Percentiles rank a stretch among this genome's conserved stretches.
These are phyloP conservation scores for Channa maculata DNA, from an alignment of 2,113 vertebrate species.

Conservation along the genomic window DNA sequence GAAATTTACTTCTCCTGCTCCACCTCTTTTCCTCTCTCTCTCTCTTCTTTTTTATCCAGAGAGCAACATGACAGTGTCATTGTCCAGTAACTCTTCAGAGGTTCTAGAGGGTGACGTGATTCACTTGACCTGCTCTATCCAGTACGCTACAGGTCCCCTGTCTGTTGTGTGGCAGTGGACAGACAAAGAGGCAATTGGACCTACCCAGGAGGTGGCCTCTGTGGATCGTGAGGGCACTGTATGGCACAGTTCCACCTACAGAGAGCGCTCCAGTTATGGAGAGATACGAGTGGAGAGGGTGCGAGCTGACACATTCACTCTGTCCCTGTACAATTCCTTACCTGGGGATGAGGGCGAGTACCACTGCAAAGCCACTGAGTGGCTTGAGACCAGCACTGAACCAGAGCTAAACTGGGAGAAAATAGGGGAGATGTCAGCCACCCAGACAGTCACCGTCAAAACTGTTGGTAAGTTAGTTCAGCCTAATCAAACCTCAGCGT, in stretches of 20 bases:
- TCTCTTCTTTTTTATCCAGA: slow-evolving; percentile 77
- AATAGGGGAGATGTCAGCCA: slow-evolving; percentile 86
- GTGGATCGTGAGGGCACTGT: slow-evolving; percentile 90
- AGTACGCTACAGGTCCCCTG: slow-evolving; percentile 84
- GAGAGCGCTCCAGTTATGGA: slow-evolving; percentile 90
- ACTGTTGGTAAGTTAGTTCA: slow-evolving; percentile 88
- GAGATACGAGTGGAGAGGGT: slow-evolving; percentile 90
- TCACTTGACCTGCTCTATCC: slow-evolving; percentile 88
- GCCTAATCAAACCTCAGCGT: not conserved
- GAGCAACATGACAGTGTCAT: slow-evolving; percentile 92
- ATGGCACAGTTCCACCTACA: slow-evolving; percentile 85
- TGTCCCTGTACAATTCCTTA: slow-evolving; percentile 90
- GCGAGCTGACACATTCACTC: slow-evolving; percentile 84
- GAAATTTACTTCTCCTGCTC: not conserved
- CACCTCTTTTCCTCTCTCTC: not conserved
- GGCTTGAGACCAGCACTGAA: slow-evolving; percentile 81
- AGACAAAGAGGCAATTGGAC: slow-evolving; percentile 83
- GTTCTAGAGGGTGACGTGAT: slow-evolving; percentile 92
- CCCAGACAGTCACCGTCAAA: slow-evolving; percentile 87
- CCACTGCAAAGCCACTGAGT: slow-evolving; percentile 90
- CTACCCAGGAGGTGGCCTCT: slow-evolving; percentile 85
- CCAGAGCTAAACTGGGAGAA: slow-evolving; percentile 90
- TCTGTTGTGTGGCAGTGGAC: slow-evolving; percentile 90
- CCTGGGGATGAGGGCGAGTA: slow-evolving; percentile 93
- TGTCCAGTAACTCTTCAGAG: slow-evolving; percentile 89